Evolutionary conservation across 2,888 invertebrate species (phyloP).

Genomic region (Leptopilina syphax): DNA sequence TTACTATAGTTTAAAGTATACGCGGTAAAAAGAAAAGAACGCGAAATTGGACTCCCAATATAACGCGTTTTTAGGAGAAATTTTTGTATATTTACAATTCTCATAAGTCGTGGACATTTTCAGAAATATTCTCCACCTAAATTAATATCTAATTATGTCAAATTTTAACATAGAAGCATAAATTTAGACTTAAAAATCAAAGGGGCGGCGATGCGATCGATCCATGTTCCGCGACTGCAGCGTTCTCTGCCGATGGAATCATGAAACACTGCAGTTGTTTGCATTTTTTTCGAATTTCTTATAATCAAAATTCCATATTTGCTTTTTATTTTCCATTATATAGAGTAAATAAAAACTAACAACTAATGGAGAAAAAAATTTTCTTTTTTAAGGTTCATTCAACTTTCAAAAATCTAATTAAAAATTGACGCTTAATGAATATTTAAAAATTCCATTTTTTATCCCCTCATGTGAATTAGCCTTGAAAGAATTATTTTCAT

Average conservation of each 20-base stretch:
- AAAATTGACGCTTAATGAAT: neutral
- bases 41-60: constrained; percentile 56
- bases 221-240: constrained; percentile 64
- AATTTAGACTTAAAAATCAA: constrained; percentile 30
- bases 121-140: constrained; percentile 40
- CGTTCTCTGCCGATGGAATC: constrained; percentile 51
- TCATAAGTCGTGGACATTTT: constrained; percentile 4
- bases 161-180: neutral
- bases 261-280: neutral
- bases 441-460: neutral
- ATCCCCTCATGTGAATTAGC: constrained; percentile 6
- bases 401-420: neutral
- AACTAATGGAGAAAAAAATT: neutral
- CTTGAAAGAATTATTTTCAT: neutral
- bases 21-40: constrained; percentile 76
- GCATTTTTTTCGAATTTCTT: constrained; percentile 24
- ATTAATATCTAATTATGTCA: constrained; percentile 48
- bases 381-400: neutral
- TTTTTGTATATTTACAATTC: neutral
- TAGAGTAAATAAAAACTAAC: neutral
- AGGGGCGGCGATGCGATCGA: constrained; percentile 63
- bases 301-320: neutral
- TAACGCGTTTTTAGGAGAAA: constrained; percentile 43
- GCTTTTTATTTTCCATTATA: neutral
- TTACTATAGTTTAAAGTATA: constrained; percentile 73